These are phyloP conservation scores for Arrhopalites spinosus DNA, from an alignment of 2,888 invertebrate species.

Conservation along the genomic window DNA sequence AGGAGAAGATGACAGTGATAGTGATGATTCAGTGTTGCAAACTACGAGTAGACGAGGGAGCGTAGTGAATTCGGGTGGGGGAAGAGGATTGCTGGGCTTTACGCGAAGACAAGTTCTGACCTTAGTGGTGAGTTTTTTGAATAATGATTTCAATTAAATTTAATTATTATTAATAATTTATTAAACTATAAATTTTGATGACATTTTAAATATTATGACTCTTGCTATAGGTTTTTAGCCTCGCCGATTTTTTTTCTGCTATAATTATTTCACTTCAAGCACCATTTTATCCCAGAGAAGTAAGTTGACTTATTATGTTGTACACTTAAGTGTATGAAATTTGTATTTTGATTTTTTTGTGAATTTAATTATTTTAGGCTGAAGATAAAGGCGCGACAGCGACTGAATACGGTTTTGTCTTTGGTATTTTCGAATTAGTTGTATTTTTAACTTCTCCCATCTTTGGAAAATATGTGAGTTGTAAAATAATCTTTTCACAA, in stretches of 20 bases:
- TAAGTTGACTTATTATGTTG: slow-evolving; percentile 57
- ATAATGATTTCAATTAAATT: no score
- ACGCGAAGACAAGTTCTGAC: slow-evolving; percentile 78
- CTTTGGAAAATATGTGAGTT: slow-evolving; percentile 46
- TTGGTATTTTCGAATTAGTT: slow-evolving; percentile 82
- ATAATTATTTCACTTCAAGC: slow-evolving; percentile 83
- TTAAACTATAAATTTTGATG: no score
- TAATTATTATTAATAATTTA: no score
- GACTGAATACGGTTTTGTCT: slow-evolving; percentile 83
- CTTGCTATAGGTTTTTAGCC: no score
- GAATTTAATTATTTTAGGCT: neutral
- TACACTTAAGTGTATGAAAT: slow-evolving; percentile 56
- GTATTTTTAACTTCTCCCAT: slow-evolving; percentile 79
- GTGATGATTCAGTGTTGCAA: slow-evolving; percentile 9
- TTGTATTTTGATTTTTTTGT: slow-evolving; percentile 34
- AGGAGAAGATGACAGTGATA: neutral
- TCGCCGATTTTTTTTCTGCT: slow-evolving; percentile 83
- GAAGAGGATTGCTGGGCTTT: slow-evolving; percentile 60
- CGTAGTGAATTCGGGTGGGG: neutral
- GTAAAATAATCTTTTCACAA: slow-evolving; percentile 32
- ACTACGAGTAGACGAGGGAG: neutral
- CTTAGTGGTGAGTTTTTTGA: slow-evolving; percentile 71
- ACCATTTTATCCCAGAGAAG: slow-evolving; percentile 84
- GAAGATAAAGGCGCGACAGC: slow-evolving; percentile 48
- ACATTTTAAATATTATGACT: no score